phyloP scores from a whole-genome alignment of 1,140 invertebrate species.

The Tenebrio molitor region DNA sequence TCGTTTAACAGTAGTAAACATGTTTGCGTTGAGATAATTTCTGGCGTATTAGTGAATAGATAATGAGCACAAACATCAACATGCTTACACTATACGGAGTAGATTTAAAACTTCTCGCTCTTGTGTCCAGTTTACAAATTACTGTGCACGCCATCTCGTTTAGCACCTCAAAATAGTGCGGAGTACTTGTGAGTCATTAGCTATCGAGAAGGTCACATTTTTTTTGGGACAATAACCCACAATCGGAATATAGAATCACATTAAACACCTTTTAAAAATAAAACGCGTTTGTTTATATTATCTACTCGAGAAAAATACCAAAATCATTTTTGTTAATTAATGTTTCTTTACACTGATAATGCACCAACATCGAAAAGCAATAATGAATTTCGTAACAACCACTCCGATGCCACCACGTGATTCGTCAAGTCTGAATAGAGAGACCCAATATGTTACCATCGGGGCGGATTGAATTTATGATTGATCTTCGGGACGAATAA shows the following conservation, averaged over 20 bases:
- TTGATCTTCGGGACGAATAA: too few species aligned
- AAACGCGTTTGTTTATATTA: not conserved
- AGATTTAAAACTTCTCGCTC: not conserved
- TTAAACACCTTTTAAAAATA: conserved; percentile 15
- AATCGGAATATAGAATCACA: conserved; percentile 11
- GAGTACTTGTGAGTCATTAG: conserved; percentile 31
- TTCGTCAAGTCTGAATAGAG: too few species aligned
- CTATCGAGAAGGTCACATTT: conserved; percentile 39
- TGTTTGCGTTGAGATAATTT: conserved; percentile 30
- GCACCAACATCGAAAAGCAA: too few species aligned
- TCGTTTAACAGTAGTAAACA: conserved; percentile 37
- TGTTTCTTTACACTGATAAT: not conserved
- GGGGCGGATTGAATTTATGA: too few species aligned
- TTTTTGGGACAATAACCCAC: conserved; percentile 45
- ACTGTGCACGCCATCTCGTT: not conserved
- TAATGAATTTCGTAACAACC: too few species aligned
- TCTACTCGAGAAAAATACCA: not conserved
- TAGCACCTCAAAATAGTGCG: conserved; percentile 22
- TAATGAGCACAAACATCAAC: conserved; percentile 8
- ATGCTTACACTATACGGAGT: not conserved
- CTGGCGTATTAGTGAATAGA: conserved; percentile 18
- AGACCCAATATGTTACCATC: too few species aligned
- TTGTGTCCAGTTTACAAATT: conserved; percentile 9
- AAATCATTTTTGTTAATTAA: not conserved
- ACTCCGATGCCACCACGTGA: too few species aligned